Evolutionary conservation across 2,113 vertebrate species (phyloP), one percentile per base, ranked within the genome.

Genomic region (Ageneiosus marmoratus): DNA sequence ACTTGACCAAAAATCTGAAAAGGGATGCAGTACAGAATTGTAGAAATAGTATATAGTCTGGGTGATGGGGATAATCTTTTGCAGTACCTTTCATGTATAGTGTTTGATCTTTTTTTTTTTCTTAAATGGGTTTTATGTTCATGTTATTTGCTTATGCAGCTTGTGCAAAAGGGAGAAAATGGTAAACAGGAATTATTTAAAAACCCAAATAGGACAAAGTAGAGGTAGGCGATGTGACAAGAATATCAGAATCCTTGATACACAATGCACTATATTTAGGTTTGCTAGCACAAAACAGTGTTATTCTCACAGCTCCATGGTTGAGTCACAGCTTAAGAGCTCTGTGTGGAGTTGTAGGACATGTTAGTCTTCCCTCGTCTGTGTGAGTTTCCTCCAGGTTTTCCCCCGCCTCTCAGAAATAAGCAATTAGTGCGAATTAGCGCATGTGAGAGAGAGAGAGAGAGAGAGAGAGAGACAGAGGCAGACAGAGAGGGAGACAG

Each of bases 51-150:
- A 58, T 74, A 18, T 50, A 50, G 46, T 56, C 32, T 55, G 37
- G 37, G 53, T 81, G 46, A n/a, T 27, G 55, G 70, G n/a, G 34
- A 70, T 20, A 24, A 72, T 24, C 51, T 46, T 37, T 13, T 75
- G 18, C 32, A 37, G 70, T 75, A 16, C 12, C 20, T 51, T 75
- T 73, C 67, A 24, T 48, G 60, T 50, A 77, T 69, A 70, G 20
- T 90, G 92, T 89, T 91, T 84, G 90, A 89, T 88, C 90, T 92
- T 75, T 84, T 65, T 83, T 83, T 94, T 94, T 94, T 93, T 93
- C 93, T 93, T 91, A 92, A 94, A 93, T 92, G 93, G 93, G 93
- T 89, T 90, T 90, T 91, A 89, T 93, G 92, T 93, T 92, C 85
- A 90, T 85, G 88, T 62, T 72, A 18, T 88, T 87, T 91, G 91